Evolutionary conservation across 2,888 invertebrate genomes (phyloP).

Genomic region (Laspeyria flexula): DNA sequence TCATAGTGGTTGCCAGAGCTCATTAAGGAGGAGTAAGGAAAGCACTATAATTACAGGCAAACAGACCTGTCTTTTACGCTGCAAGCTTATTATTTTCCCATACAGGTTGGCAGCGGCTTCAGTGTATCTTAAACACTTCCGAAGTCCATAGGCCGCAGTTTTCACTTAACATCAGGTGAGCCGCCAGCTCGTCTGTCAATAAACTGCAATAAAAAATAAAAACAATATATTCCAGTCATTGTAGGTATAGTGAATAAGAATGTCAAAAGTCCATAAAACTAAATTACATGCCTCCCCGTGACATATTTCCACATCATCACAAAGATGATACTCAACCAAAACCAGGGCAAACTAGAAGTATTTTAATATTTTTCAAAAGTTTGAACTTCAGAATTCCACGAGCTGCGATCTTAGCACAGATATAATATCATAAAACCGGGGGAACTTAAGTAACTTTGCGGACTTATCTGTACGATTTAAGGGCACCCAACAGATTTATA

Average conservation of each 20-base stretch:
- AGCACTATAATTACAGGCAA: too few relatives aligned
- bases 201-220: too few relatives aligned
- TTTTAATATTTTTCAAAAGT: conserved; percentile 30
- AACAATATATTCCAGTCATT: too few relatives aligned
- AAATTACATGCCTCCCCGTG: not conserved
- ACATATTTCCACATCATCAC: not conserved
- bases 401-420: conserved; percentile 31
- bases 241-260: not conserved
- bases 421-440: conserved; percentile 39
- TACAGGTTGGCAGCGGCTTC: too few relatives aligned
- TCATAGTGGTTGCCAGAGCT: too few relatives aligned
- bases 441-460: conserved; percentile 30
- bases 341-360: conserved; percentile 6
- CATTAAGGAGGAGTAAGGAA: too few relatives aligned
- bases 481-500: conserved; percentile 42
- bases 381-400: conserved; percentile 17
- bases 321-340: conserved; percentile 1
- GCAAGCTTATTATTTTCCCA: too few relatives aligned
- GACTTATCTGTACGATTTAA: conserved; percentile 44
- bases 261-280: not conserved
- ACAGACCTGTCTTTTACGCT: too few relatives aligned
- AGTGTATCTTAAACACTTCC: too few relatives aligned
- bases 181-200: too few relatives aligned
- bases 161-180: too few relatives aligned
- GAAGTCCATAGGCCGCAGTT: too few relatives aligned